Percentiles rank a stretch among this genome's conserved stretches.
Conservation (phyloP, 2,113 vertebrate genomes). For the Balaenoptera acutorostrata region DNA sequence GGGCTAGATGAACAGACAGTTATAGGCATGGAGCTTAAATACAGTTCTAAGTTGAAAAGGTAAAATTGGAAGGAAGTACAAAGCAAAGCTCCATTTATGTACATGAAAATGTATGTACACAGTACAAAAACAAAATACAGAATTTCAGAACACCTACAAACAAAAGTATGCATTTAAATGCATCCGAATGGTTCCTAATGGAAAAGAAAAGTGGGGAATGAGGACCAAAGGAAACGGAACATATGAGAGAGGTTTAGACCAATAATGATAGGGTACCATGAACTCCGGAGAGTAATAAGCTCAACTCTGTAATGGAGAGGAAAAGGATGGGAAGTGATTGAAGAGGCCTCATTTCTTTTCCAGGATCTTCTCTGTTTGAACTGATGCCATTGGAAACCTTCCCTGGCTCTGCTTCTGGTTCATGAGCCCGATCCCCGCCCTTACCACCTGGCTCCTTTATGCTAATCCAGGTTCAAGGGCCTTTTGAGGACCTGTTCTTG, state of each 20-base stretch:
- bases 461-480: not conserved
- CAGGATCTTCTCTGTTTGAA: not conserved
- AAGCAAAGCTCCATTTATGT: not conserved
- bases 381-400: not conserved
- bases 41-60: not conserved
- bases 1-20: not conserved
- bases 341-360: not conserved
- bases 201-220: not conserved
- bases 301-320: not conserved
- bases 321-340: not conserved
- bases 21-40: not conserved
- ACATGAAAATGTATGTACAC: not conserved
- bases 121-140: no score
- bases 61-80: not conserved
- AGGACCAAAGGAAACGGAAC: not conserved
- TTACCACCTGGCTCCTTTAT: not conserved
- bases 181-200: fast-evolving
- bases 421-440: fast-evolving
- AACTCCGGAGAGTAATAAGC: not conserved
- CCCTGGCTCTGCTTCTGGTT: not conserved
- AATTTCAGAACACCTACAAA: not conserved
- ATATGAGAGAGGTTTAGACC: not conserved
- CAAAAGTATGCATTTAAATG: not conserved
- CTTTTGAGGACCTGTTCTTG: not conserved
- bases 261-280: not conserved